Percentiles rank a stretch among this genome's conserved stretches.
These are phyloP conservation scores for Rissa tridactyla DNA, from an alignment of 2,113 vertebrate species.

Conservation along the genomic window DNA sequence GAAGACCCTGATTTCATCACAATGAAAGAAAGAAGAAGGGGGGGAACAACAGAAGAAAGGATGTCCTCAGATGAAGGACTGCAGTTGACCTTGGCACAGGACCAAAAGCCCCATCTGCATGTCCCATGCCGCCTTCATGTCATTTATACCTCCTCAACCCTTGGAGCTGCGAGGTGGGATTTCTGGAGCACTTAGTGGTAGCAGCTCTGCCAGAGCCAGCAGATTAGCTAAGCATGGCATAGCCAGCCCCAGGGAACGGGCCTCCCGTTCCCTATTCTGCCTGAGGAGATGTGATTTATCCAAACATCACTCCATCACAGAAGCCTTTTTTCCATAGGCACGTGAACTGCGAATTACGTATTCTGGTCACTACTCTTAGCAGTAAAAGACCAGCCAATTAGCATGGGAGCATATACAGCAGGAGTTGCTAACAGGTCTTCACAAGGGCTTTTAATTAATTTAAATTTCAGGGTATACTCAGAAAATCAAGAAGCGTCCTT, in stretches of 20 bases:
- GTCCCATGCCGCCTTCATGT: slow-evolving; percentile 4
- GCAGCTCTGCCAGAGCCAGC: neutral
- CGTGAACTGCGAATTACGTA: neutral
- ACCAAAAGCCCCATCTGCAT: slow-evolving; percentile 59
- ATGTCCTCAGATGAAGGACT: slow-evolving; percentile 29
- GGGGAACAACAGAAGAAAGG: neutral
- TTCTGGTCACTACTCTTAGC: slow-evolving; percentile 14
- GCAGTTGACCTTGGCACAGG: slow-evolving; percentile 45
- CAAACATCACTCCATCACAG: slow-evolving; percentile 14
- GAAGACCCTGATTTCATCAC: neutral
- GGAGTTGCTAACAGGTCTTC: slow-evolving; percentile 12
- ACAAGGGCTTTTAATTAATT: slow-evolving; percentile 23
- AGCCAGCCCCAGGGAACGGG: slow-evolving; percentile 42
- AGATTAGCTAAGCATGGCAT: slow-evolving; percentile 63
- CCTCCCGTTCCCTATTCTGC: slow-evolving; percentile 15
- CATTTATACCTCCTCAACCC: slow-evolving; percentile 42
- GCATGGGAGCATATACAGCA: neutral
- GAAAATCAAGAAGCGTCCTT: neutral
- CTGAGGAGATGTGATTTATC: slow-evolving; percentile 51
- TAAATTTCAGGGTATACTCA: slow-evolving; percentile 15
- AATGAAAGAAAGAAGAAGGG: slow-evolving; percentile 10
- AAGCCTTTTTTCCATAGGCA: slow-evolving; percentile 29
- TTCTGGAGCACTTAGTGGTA: slow-evolving; percentile 51
- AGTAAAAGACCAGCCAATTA: slow-evolving; percentile 29
- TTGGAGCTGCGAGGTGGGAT: slow-evolving; percentile 17